Evolutionary conservation across 2,113 vertebrate species (phyloP), one percentile per base, ranked within the genome.

Genomic region (Protomyctophum bolini): DNA sequence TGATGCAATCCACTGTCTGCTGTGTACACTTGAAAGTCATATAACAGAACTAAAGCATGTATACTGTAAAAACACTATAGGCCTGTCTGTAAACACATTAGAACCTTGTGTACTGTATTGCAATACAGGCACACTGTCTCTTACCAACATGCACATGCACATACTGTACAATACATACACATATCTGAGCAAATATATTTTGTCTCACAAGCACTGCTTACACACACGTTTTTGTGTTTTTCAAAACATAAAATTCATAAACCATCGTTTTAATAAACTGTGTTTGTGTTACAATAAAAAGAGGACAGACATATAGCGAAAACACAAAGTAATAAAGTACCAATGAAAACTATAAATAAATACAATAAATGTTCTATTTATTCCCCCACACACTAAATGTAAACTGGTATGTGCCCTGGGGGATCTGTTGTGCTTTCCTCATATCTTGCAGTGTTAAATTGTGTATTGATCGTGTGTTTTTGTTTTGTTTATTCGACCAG

Each of bases 251-350:
- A 79, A 48, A 41, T 8, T 33, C n/a, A 69, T 61, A 2, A 68
- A 64, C 10, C 52, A 41, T 2, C 33, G 3, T 41, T n/a, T n/a
- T n/a, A n/a, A n/a, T n/a, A n/a, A n/a, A n/a, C n/a, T n/a, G n/a
- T n/a, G n/a, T n/a, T 12, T 33, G 59, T 61, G n/a, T 10, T 10
- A 10, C 15, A 0, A 21, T 21, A 58, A 70, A 46, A 21, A 45
- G 45, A 29, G 6, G 15, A 57, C 70, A 76, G 46, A 62, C 58
- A 2, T 33, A 67, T 21, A 63, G 14, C 8, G 58, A 4, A 67
- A 46, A 66, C 64, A 52, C 45, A 2, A 45, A 9, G 58, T 64
- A 72, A 69, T 77, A 66, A 80, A 75, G 62, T 10, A 4, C 14
- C 65, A 73, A 70, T 79, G 68, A 82, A 49, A 41, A 1, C 5